phyloP scores from a whole-genome alignment of 2,888 invertebrate species.

The Melipona beecheii region DNA sequence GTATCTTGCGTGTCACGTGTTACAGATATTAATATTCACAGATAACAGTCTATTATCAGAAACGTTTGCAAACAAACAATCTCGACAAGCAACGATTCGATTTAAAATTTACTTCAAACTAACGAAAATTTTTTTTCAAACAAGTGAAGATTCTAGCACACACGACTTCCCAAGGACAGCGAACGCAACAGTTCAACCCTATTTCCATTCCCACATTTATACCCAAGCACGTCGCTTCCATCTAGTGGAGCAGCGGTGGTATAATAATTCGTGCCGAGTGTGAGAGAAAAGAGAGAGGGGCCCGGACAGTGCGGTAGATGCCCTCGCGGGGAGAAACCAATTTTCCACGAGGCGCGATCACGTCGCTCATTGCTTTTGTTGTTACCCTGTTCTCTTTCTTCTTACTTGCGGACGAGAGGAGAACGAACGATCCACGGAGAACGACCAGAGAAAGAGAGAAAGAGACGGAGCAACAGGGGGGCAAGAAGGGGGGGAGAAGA shows the following conservation, averaged over 20 bases:
- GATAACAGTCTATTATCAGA: too few relatives aligned
- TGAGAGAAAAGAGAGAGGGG: neutral
- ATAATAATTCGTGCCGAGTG: conserved; percentile 6
- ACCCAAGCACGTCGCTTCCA: neutral
- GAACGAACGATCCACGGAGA: conserved; percentile 14
- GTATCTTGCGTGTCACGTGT: too few relatives aligned
- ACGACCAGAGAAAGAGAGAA: conserved; percentile 52
- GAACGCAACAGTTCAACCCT: neutral
- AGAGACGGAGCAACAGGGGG: conserved; percentile 58
- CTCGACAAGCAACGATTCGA: too few relatives aligned
- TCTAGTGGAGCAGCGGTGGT: neutral
- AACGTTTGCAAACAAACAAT: too few relatives aligned
- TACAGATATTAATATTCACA: too few relatives aligned
- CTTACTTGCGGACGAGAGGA: conserved; percentile 15
- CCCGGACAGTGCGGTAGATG: conserved; percentile 50
- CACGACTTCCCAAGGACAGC: too few relatives aligned
- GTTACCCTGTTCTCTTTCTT: conserved; percentile 22
- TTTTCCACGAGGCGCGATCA: conserved; percentile 73
- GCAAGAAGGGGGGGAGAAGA: conserved; percentile 61
- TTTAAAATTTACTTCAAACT: too few relatives aligned
- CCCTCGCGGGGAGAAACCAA: conserved; percentile 73
- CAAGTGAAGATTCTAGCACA: too few relatives aligned
- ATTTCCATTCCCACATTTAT: neutral
- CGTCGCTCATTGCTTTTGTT: conserved; percentile 69
- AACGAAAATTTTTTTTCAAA: too few relatives aligned